phyloP scores from a whole-genome alignment of 37 sponge, comb jelly and placozoan species.

The Crambe crambe region DNA sequence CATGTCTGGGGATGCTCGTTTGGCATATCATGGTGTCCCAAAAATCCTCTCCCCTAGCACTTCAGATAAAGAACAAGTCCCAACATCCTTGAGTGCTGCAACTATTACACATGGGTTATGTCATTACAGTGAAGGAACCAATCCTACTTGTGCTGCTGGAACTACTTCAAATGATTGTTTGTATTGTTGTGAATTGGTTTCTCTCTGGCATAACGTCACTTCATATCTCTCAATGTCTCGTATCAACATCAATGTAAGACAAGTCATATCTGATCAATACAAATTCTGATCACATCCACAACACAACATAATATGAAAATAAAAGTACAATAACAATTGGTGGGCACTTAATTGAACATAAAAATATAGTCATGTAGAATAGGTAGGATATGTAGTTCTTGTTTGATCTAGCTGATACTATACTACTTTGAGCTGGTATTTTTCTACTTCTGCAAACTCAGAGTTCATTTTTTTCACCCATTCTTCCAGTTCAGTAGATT shows the following conservation, averaged over 20 bases:
- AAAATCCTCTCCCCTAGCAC: conserved; percentile 67
- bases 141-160: not conserved
- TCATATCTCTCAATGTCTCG: conserved; percentile 67
- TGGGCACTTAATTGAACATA: too few relatives aligned
- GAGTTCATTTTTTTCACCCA: conserved; percentile 53
- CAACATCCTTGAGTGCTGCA: conserved; percentile 15
- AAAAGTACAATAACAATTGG: too few relatives aligned
- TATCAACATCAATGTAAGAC: conserved; percentile 90
- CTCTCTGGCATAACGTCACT: conserved; percentile 45
- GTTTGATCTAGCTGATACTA: not conserved
- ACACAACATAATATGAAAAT: too few relatives aligned
- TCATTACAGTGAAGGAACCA: not conserved
- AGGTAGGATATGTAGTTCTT: too few relatives aligned
- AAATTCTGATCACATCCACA: conserved; percentile 19
- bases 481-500: conserved; percentile 28
- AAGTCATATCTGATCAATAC: conserved; percentile 63
- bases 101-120: not conserved
- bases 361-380: too few relatives aligned
- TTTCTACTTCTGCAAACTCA: conserved; percentile 58
- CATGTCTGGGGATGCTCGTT: conserved; percentile 79
- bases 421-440: conserved; percentile 30
- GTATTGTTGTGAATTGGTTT: conserved; percentile 7
- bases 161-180: not conserved
- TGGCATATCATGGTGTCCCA: conserved; percentile 91
- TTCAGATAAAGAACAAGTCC: conserved; percentile 2